Evolutionary conservation across 2,888 invertebrate genomes (phyloP).

Genomic region (Chorisops tibialis): DNA sequence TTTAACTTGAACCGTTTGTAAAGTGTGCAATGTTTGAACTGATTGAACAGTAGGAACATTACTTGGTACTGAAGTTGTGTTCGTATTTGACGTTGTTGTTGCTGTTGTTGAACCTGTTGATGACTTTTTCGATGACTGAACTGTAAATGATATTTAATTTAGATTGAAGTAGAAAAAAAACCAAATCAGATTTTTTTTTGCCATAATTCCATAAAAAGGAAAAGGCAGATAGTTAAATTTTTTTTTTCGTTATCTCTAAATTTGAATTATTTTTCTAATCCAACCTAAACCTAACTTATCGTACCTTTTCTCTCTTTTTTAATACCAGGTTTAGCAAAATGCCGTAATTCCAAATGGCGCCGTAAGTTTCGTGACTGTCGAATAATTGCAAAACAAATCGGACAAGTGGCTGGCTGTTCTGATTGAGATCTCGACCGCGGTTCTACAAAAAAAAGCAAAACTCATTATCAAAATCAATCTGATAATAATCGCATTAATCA

Average conservation of each 20-base stretch:
- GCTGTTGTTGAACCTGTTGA: slow-evolving; percentile 27
- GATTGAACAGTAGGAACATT: slow-evolving; percentile 49
- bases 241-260: too few species aligned
- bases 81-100: slow-evolving; percentile 10
- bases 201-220: background rate
- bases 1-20: slow-evolving; percentile 51
- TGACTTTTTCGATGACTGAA: slow-evolving; percentile 37
- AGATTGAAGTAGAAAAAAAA: background rate
- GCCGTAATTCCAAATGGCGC: slow-evolving; percentile 56
- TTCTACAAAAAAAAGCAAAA: slow-evolving; percentile 40
- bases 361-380: slow-evolving; percentile 60
- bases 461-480: too few species aligned
- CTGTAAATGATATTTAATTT: slow-evolving; percentile 30
- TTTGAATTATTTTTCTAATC: too few species aligned
- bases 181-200: background rate
- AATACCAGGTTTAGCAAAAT: slow-evolving; percentile 52
- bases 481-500: too few species aligned
- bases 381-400: slow-evolving; percentile 59
- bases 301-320: slow-evolving; percentile 53
- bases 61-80: slow-evolving; percentile 31
- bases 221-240: too few species aligned
- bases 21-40: slow-evolving; percentile 49
- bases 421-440: slow-evolving; percentile 59
- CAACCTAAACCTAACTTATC: slow-evolving; percentile 35
- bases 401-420: slow-evolving; percentile 61